These are phyloP conservation scores for Syngnathus scovelli DNA, from an alignment of 2,113 vertebrate genomes.

Conservation along the genomic window DNA sequence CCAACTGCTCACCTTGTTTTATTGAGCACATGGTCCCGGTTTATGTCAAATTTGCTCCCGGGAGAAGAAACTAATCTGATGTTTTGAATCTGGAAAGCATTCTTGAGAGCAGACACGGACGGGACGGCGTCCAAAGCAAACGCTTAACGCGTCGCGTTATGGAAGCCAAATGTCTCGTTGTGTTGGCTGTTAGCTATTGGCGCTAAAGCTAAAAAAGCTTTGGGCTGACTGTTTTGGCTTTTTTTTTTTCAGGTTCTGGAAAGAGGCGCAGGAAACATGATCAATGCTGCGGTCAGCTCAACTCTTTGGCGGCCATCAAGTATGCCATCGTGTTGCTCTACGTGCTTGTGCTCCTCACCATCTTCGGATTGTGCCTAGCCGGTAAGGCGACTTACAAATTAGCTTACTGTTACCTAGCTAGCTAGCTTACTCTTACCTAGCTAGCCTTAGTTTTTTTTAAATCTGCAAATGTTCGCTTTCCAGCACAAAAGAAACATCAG, in stretches of 20 bases:
- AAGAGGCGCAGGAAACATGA: constrained; percentile 70
- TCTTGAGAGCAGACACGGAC: not conserved
- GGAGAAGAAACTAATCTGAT: not conserved
- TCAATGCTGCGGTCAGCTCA: constrained; percentile 66
- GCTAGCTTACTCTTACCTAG: too few species aligned
- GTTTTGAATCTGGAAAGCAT: not conserved
- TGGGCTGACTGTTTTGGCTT: not conserved
- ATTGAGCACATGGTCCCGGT: not conserved
- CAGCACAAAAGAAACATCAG: too few species aligned
- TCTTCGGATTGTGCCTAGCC: constrained; percentile 74
- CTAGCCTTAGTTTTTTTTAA: too few species aligned
- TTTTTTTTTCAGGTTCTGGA: constrained; percentile 46
- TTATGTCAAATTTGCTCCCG: constrained; percentile 1
- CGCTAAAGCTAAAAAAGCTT: not conserved
- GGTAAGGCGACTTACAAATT: constrained; percentile 48
- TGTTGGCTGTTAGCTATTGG: not conserved
- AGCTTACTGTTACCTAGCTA: too few species aligned
- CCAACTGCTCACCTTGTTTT: not conserved
- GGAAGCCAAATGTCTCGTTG: not conserved
- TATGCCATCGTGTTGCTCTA: constrained; percentile 76
- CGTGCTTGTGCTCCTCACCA: constrained; percentile 74
- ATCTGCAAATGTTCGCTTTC: too few species aligned
- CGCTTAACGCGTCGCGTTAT: not conserved
- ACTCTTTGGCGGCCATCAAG: constrained; percentile 73
- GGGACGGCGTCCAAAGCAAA: not conserved